phyloP scores from a whole-genome alignment of 2,888 invertebrate genomes.

The Hydrotaea cyrtoneurina region DNA sequence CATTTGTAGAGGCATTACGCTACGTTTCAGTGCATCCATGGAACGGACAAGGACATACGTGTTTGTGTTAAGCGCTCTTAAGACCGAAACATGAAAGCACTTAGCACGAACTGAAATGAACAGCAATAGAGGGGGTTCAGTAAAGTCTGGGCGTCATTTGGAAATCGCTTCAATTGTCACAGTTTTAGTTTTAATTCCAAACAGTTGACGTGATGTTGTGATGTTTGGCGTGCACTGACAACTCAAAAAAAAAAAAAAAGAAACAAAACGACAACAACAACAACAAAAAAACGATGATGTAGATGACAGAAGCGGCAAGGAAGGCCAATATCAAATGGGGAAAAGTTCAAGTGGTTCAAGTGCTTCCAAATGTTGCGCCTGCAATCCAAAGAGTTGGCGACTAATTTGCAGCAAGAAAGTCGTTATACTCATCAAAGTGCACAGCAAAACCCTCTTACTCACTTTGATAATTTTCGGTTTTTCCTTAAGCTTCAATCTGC shows the following conservation, averaged over 20 bases:
- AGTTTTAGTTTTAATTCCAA: conserved; percentile 29
- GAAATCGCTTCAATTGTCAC: conserved; percentile 29
- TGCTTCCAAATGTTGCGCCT: no score
- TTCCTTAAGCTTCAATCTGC: no score
- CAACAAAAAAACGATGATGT: background rate
- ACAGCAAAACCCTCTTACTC: no score
- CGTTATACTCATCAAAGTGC: no score
- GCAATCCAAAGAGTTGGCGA: no score
- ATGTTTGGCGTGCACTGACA: background rate
- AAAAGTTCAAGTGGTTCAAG: no score
- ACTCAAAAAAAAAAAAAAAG: background rate
- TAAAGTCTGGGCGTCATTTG: background rate
- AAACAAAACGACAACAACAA: background rate
- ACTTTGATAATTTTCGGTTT: no score
- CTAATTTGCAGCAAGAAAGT: no score
- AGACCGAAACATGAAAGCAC: conserved; percentile 32
- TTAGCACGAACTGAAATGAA: conserved; percentile 23
- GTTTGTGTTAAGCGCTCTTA: conserved; percentile 35
- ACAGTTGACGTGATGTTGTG: background rate
- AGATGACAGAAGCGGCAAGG: background rate
- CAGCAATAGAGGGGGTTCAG: background rate
- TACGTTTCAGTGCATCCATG: conserved; percentile 15
- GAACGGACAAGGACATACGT: conserved; percentile 28
- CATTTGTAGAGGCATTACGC: background rate
- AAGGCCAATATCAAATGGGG: no score